phyloP scores from a whole-genome alignment of 1,140 invertebrate genomes.

The Samia ricini region DNA sequence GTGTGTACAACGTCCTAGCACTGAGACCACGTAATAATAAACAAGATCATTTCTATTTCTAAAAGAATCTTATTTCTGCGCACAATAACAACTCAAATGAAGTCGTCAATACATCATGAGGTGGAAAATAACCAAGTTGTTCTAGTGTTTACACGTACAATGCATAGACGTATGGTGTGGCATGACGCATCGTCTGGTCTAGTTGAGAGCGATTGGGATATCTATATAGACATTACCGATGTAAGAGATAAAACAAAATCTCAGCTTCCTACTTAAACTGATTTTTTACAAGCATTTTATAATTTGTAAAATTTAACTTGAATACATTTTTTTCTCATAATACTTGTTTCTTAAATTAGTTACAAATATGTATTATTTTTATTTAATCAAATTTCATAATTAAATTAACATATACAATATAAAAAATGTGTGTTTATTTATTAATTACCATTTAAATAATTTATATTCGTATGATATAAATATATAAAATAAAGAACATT shows the following conservation, averaged over 20 bases:
- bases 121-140: slow-evolving; percentile 38
- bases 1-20: no score
- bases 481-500: no score
- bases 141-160: neutral
- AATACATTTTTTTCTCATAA: no score
- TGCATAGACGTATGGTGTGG: neutral
- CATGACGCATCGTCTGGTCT: slow-evolving; percentile 36
- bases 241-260: neutral
- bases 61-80: neutral
- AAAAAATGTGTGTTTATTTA: no score
- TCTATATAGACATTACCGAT: neutral
- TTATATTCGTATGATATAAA: no score
- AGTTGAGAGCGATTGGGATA: slow-evolving; percentile 17
- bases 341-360: no score
- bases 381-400: no score
- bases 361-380: no score
- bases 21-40: no score
- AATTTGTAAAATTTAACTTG: neutral
- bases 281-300: neutral
- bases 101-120: slow-evolving; percentile 4
- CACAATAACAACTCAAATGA: neutral
- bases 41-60: neutral
- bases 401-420: no score
- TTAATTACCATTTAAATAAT: no score
- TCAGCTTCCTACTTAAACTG: neutral